Evolutionary conservation across 2,113 vertebrate species (phyloP), one percentile per base, ranked within the genome.

Genomic region (Tricholaema leucomelas): DNA sequence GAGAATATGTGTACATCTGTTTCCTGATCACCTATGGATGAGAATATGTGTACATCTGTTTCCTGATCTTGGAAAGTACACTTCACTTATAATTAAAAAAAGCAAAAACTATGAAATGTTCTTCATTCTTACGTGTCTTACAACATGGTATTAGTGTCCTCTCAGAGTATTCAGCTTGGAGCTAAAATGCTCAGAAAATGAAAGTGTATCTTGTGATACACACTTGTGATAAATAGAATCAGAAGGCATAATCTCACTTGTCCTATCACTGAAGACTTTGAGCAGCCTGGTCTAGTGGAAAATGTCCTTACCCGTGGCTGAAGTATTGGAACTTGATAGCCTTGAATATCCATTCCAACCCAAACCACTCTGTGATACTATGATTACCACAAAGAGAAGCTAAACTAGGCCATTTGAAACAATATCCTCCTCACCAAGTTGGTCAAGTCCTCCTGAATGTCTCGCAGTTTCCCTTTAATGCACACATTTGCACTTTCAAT

Each of bases 371-470:
- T 55, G 52, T 36, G 46, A 54, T 38, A 36, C 33, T 54, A 18
- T 50, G 52, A 17, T 56, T 61, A 25, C 8, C 13, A 58, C 20
- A 61, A 67, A 75, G 55, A 76, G 35, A 87, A 93, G 48, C 12
- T 35, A 84, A 92, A 81, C 19, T 12, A 64, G 58, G 52, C 72
- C 28, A 83, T 92, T 63, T 83, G 76, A 65, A 91, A 76, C 40
- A 59, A 40, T 3, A 83, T 58, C 59, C 36, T 64, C 12, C 64
- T 78, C 86, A 97, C 97, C 97, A 89, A 91, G 60, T 16, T 92
- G 96, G 87, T 97, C 93, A 99, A 94, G 81, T 98, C 97, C 21
- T 85, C 92, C 81, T 44, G 97, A 95, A 98, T 79, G 33, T 44
- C 66, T 58, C 54, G 87, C 66, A 98, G 97, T 87, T 96, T 97